Base-by-base conservation (phyloP, 1,140 invertebrate genomes). In the Drosophila serrata region DNA sequence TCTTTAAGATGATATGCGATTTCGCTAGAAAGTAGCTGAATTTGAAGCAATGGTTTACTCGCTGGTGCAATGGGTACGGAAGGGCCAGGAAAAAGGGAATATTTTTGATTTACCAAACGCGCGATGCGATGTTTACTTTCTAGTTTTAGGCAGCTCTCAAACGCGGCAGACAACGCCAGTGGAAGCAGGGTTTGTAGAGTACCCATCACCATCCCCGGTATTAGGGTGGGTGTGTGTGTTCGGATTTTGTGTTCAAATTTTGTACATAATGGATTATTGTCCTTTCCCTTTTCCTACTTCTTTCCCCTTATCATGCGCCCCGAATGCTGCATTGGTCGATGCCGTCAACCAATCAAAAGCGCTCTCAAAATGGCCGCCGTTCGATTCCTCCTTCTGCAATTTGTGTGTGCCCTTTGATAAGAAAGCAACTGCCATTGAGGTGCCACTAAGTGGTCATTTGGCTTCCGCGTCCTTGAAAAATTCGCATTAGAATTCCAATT, bases 251-350 rank as follows among this genome's bases (percentile, higher is more conserved):
- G 81, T 90, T 90, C 81, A 80, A 86, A 90, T 82, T 90, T 92
- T 87, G 81, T 91, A 92, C 75, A 92, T 91, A 92, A 92, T 91
- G 88, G 91, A 90, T 90, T 90, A 92, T 92, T 92, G 85, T 92
- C 91, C 88, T 76, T 91, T 81, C 79, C 67, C 76, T 85, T 82
- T 76, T 92, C 72, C 85, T 67, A 87, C 77, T 79, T 67, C 75
- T 86, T 88, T 69, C 56, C 64, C 72, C 67, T 35, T 39, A 40
- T 72, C 72, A 67, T 76, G 65, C 61, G 81, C 77, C 70, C 60
- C 69, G 74, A 73, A 78, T 91, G 81, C 79, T 88, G 90, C 84
- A 92, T 92, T 92, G 91, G 91, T 92, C 91, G 91, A 92, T 91
- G 86, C 78, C 79, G 84, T 80, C 86, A 87, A 92, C 91, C 91